A percentile compares a stretch with the other conserved stretches of the same genome.
Evolutionary conservation across 1,140 invertebrate species (phyloP).

Genomic region (Chymomyza costata): DNA sequence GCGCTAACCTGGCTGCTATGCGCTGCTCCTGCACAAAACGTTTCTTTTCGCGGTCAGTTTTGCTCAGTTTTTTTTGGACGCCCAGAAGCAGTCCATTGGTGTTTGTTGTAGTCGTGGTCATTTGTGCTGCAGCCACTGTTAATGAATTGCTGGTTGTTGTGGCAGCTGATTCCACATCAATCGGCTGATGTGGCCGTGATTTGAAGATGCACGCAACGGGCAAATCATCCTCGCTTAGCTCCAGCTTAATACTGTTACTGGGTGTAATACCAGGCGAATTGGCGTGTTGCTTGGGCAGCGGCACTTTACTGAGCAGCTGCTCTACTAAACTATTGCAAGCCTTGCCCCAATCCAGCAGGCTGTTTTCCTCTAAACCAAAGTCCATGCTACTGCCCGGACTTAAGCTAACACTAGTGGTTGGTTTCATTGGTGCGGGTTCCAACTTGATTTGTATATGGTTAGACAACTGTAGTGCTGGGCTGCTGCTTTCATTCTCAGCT

Average conservation of each 20-base stretch:
- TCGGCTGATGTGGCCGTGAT: conserved; percentile 19
- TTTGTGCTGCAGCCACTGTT: conserved; percentile 23
- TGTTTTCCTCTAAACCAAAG: conserved; percentile 32
- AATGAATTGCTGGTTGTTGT: conserved; percentile 15
- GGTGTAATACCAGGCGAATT: neutral
- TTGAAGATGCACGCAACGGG: conserved; percentile 56
- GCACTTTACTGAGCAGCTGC: conserved; percentile 45
- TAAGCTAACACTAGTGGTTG: neutral
- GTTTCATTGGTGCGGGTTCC: conserved; percentile 43
- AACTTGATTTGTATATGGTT: conserved; percentile 59
- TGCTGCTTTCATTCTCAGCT: neutral
- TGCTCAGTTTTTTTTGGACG: conserved; percentile 63
- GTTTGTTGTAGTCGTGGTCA: conserved; percentile 42
- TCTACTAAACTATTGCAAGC: conserved; percentile 70
- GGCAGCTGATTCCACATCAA: conserved; percentile 48
- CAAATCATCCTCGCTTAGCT: conserved; percentile 57
- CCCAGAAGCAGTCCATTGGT: conserved; percentile 32
- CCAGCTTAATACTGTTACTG: conserved; percentile 43
- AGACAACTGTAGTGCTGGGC: conserved; percentile 32
- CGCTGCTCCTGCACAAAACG: conserved; percentile 60
- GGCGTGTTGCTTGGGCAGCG: neutral
- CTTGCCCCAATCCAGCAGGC: conserved; percentile 63
- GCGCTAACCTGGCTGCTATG: conserved; percentile 56
- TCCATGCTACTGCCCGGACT: neutral
- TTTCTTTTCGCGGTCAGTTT: conserved; percentile 65